Base-by-base conservation (phyloP, 2,888 invertebrate genomes). In the Leptarthrus brevirostris region DNA sequence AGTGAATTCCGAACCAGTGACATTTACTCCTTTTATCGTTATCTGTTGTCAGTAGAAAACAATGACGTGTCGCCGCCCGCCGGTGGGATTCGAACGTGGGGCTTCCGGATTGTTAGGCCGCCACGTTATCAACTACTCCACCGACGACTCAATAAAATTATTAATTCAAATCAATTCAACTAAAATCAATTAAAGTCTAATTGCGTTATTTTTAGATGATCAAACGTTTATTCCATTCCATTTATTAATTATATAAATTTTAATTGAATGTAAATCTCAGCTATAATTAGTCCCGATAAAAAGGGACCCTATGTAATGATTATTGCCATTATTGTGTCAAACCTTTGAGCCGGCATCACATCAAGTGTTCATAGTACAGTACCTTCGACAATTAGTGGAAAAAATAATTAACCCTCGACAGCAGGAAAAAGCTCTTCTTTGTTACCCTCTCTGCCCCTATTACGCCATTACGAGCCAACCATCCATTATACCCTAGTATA, bases 321-420 rank as follows among this genome's bases (percentile, higher is more conserved):
- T 61, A 61, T 64, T 44, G 12, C n/a, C 14, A 3, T 20, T 22
- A 16, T 24, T 24, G 2, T 44, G 64, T 10, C 44, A 47, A 36
- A 36, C 24, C 22, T 40, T 44, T 8, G 24, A 47, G 24, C 24
- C 24, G 22, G 5, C 30, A 30, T 8, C 30, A 30, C 5, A 12
- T 3, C 16, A 18, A 49, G 47, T 44, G 64, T 44, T 64, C 44
- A 44, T 10, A 14, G 44, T 24, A 18, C 44, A 64, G 64, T 64
- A 36, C 24, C 24, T 64, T 44, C 10, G 1, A 64, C 44, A 64
- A 64, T 64, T 47, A 24, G 26, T 14, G 26, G 44, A 64, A 64
- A n/a, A 64, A 64, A 64, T 64, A 64, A 64, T 64, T 64, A 64
- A 64, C 64, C 64, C 64, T 44, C 20, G 5, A 64, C 22, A 44